A percentile compares a stretch with the other conserved stretches of the same genome.
These are phyloP conservation scores for Temnothorax unifasciatus DNA, from an alignment of 2,888 invertebrate species.

Conservation along the genomic window DNA sequence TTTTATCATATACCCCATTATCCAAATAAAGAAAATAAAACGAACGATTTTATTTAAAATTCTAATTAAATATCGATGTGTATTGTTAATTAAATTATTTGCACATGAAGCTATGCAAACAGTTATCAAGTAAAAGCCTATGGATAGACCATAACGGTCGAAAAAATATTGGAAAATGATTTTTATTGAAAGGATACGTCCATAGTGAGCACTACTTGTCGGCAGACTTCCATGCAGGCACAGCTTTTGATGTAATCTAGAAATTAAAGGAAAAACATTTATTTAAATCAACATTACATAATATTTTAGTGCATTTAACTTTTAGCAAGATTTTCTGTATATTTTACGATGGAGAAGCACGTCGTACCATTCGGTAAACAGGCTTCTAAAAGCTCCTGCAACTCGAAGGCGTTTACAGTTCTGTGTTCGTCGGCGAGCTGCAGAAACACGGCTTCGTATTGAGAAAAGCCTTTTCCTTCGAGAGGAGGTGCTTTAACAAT, in stretches of 20 bases:
- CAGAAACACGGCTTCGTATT: conserved; percentile 96
- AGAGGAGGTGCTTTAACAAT: conserved; percentile 92
- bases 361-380: conserved; percentile 93
- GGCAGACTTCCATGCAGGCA: conserved; percentile 96
- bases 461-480: conserved; percentile 92
- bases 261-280: conserved; percentile 70
- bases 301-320: background rate
- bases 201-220: conserved; percentile 95
- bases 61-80: background rate
- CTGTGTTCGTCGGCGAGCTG: conserved; percentile 96
- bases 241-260: conserved; percentile 97
- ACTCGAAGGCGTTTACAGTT: conserved; percentile 96
- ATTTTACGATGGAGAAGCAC: conserved; percentile 8
- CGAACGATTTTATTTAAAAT: conserved; percentile 4
- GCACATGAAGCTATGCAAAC: background rate
- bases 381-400: conserved; percentile 95
- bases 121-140: background rate
- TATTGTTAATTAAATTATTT: background rate
- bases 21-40: background rate
- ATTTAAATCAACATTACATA: background rate
- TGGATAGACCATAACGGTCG: background rate
- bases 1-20: background rate
- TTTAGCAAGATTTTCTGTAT: background rate
- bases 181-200: conserved; percentile 90
- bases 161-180: background rate